Evolutionary conservation across 2,888 invertebrate genomes (phyloP), one percentile per base, ranked within the genome.

Genomic region (Luperina nickerlii): DNA sequence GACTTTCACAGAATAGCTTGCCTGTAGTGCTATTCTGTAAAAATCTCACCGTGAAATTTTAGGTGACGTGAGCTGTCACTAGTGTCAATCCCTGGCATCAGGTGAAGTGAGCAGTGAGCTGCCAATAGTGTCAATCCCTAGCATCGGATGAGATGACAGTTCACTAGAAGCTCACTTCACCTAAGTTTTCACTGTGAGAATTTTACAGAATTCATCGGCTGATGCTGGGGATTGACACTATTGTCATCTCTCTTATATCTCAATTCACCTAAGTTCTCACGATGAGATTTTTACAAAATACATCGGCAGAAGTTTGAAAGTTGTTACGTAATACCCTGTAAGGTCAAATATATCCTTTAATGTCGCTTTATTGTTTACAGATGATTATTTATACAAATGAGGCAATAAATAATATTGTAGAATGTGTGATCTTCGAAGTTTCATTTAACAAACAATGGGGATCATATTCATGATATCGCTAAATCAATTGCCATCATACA

Each of bases 401-500:
- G 60, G 20, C 70, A 76, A 42, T 79, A 51, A 82, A 66, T 82
- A 82, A 60, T 74, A 48, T 63, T 66, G 20, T 57, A 77, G 65
- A 82, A 72, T 72, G 42, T 78, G 48, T 71, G 72, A 74, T 67
- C 27, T 65, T 68, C 42, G 57, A 60, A 76, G 69, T 70, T 68
- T 51, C 9, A 51, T 76, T 81, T 76, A 74, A 72, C 76, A 78
- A 84, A 88, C 89, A 90, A 86, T 86, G 79, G 84, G 66, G 79
- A 74, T 79, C 78, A 78, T 78, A 81, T 81, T 67, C 63, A 79
- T 86, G 78, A 54, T 82, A 85, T 97, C 69, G 76, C 62, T 76
- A 67, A 83, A 90, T 91, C 90, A 90, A 90, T 90, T 83, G 85
- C 83, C 89, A 89, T 90, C 87, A 87, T 83, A 71, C 81, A 80